A percentile compares a stretch with the other conserved stretches of the same genome.
Evolutionary conservation across 1,140 invertebrate genomes (phyloP).

Genomic region (Pseudomyrmex dendroicus): DNA sequence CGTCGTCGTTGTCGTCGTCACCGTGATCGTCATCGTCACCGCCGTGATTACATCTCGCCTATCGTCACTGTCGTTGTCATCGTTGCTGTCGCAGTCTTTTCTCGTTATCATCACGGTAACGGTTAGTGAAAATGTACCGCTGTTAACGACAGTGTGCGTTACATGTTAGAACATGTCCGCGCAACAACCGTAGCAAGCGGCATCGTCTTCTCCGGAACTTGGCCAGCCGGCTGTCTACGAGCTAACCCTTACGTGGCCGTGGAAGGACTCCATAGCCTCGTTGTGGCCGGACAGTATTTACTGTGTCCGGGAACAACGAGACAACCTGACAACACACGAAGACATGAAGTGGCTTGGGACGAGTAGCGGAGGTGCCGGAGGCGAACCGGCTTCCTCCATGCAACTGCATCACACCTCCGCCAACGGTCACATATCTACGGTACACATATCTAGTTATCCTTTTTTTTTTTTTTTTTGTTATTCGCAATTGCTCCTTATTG

Average conservation of each 20-base stretch:
- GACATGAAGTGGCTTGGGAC: conserved; percentile 84
- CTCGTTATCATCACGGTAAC: conserved; percentile 61
- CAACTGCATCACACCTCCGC: conserved; percentile 83
- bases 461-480: neutral
- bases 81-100: neutral
- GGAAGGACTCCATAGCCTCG: conserved; percentile 42
- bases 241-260: conserved; percentile 66
- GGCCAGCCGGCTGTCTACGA: conserved; percentile 64
- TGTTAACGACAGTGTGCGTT: conserved; percentile 49
- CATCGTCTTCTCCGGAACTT: conserved; percentile 46
- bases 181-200: conserved; percentile 60
- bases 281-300: conserved; percentile 39
- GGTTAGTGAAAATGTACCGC: conserved; percentile 41
- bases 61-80: conserved; percentile 36
- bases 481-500: conserved; percentile 19
- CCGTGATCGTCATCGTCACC: neutral
- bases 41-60: conserved; percentile 26
- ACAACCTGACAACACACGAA: conserved; percentile 71
- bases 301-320: conserved; percentile 61
- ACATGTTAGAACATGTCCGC: conserved; percentile 54
- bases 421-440: conserved; percentile 83
- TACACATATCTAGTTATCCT: conserved; percentile 52
- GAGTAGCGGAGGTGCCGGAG: conserved; percentile 81
- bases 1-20: neutral
- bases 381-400: conserved; percentile 84